Conservation (phyloP, 2,888 invertebrate species). For the Cremastinae sp. region DNA sequence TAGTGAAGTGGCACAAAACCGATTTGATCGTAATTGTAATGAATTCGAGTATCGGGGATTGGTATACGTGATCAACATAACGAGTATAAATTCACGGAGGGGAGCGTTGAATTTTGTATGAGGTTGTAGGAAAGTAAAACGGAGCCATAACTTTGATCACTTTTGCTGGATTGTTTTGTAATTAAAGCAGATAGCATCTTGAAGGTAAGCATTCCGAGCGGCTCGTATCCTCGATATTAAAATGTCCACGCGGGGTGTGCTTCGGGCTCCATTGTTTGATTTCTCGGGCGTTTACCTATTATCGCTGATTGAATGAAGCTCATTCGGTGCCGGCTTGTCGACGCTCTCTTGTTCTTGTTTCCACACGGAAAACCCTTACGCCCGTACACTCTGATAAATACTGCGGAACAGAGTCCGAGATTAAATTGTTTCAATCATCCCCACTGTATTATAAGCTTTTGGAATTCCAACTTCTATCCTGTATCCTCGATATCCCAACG, state of each 20-base stretch:
- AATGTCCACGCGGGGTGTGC: neutral
- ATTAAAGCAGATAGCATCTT: slow-evolving; percentile 49
- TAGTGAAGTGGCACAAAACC: too few species aligned
- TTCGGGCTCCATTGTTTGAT: slow-evolving; percentile 21
- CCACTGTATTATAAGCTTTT: neutral
- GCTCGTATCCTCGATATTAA: neutral
- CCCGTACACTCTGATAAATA: neutral
- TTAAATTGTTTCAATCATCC: slow-evolving; percentile 24
- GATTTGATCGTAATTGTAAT: too few species aligned
- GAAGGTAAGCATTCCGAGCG: slow-evolving; percentile 27
- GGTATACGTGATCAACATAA: too few species aligned
- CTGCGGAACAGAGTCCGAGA: slow-evolving; percentile 10
- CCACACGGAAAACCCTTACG: slow-evolving; percentile 1
- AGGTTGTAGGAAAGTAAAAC: neutral
- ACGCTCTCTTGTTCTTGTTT: neutral
- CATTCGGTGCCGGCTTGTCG: slow-evolving; percentile 34
- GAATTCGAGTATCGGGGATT: too few species aligned
- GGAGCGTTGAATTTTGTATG: slow-evolving; percentile 26
- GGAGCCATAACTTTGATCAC: slow-evolving; percentile 10
- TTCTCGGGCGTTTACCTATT: slow-evolving; percentile 16
- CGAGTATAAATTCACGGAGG: neutral
- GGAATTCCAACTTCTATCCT: neutral
- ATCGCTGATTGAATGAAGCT: slow-evolving; percentile 46
- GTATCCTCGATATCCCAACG: too few species aligned
- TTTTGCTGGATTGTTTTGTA: slow-evolving; percentile 32